A percentile compares a stretch with the other conserved stretches of the same genome.
These are phyloP conservation scores for Cyanoramphus novaezelandiae DNA, from an alignment of 2,113 vertebrate species.

Conservation along the genomic window DNA sequence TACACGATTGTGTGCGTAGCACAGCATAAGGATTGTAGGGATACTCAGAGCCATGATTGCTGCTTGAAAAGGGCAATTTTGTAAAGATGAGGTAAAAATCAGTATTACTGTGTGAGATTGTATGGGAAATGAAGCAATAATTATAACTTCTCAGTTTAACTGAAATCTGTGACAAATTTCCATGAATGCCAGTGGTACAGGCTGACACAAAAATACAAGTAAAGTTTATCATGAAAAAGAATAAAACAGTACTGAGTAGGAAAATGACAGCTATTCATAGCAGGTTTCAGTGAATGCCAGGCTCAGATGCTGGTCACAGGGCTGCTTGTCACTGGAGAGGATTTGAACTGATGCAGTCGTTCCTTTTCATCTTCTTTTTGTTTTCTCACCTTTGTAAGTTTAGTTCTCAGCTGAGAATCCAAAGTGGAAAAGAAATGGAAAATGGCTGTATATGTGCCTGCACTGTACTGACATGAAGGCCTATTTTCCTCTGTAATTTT, in stretches of 20 bases:
- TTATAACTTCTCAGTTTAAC: background rate
- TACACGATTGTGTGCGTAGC: background rate
- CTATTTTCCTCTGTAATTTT: conserved; percentile 61
- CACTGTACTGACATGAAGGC: conserved; percentile 23
- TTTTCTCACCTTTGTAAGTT: conserved; percentile 35
- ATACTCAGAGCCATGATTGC: background rate
- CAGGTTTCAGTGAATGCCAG: conserved; percentile 5
- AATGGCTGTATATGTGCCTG: conserved; percentile 16
- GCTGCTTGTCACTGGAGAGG: conserved; percentile 8
- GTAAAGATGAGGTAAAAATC: background rate
- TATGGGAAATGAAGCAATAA: background rate
- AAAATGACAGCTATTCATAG: conserved; percentile 2
- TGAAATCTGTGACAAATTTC: background rate
- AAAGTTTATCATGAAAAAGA: background rate
- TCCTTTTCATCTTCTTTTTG: conserved; percentile 43
- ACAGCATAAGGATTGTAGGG: background rate
- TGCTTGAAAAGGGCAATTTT: background rate
- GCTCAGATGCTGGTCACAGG: background rate
- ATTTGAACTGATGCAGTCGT: conserved; percentile 27
- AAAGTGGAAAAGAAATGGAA: conserved; percentile 30
- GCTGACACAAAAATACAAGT: background rate
- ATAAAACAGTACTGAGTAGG: background rate
- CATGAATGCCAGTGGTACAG: rapidly evolving
- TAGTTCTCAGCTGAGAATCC: conserved; percentile 54
- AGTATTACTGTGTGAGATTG: background rate